Evolutionary conservation across 2,797 vertebrate species (phyloP), one percentile per base, ranked within the genome.

Genomic region (Scarus forsteni): DNA sequence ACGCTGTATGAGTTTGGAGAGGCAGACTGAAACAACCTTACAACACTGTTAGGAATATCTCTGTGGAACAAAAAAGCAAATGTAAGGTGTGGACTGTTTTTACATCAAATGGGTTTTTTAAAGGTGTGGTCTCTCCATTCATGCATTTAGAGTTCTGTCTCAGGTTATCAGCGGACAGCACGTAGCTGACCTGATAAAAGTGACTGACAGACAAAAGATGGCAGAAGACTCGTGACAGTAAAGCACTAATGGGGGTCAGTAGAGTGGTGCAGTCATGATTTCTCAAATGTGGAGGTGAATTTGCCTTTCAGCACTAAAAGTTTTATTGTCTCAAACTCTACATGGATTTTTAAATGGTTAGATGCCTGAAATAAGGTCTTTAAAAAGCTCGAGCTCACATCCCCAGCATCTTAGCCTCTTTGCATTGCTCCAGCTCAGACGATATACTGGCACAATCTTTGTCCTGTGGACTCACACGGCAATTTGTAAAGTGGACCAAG

Each of bases 161-260:
- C 38, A 51, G 27, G 12, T n/a, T 45, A 49, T 60, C 50, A 51
- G 55, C 52, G 36, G 11, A 45, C n/a, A 16, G 46, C 57, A 55
- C 45, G 49, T 35, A 49, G 38, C 56, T 55, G n/a, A 46, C 59
- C 43, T 55, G 48, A 14, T 36, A 57, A 51, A 11, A 27, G 27
- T 76, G 73, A 79, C 39, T 59, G 64, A 62, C 34, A 39, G 64
- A 80, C 65, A 73, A 74, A 74, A 66, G 39, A 60, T 60, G 39
- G 60, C n/a, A 39, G 63, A 56, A 49, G 16, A 35, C 6, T 10
- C 49, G 57, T 27, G 40, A 38, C 13, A 72, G 56, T 44, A 66
- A 53, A 19, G 8, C 64, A 80, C 40, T 54, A 70, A 75, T 42
- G 49, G 64, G 68, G 56, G 72, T 75, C 76, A 73, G 27, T 27